phyloP scores from a whole-genome alignment of 2,888 invertebrate genomes.

The Ennomos quercinarius region DNA sequence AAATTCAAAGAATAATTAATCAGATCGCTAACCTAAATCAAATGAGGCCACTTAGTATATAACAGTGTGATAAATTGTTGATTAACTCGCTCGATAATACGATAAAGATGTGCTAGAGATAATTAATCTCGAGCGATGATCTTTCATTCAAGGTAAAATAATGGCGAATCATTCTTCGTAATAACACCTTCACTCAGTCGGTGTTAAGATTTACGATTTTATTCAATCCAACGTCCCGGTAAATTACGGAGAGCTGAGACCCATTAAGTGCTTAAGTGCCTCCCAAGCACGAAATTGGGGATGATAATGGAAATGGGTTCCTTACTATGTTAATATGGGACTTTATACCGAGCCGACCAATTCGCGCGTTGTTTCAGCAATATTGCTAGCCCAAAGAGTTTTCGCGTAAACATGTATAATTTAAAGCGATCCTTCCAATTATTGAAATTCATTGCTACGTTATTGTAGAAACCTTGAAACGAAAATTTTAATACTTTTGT shows the following conservation, averaged over 20 bases:
- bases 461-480: not conserved
- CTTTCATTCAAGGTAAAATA: constrained; percentile 59
- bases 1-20: constrained; percentile 11
- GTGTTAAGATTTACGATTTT: constrained; percentile 83
- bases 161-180: constrained; percentile 73
- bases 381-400: constrained; percentile 57
- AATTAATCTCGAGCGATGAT: constrained; percentile 55
- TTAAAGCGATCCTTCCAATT: constrained; percentile 51
- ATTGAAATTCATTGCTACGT: constrained; percentile 42
- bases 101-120: not conserved
- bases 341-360: constrained; percentile 67
- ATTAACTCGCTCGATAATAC: constrained; percentile 23
- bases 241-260: constrained; percentile 81
- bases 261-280: constrained; percentile 85
- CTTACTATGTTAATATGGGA: constrained; percentile 81
- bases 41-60: constrained; percentile 2
- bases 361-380: constrained; percentile 70
- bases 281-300: constrained; percentile 82
- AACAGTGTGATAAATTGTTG: constrained; percentile 19
- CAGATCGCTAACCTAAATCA: constrained; percentile 8
- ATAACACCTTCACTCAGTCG: constrained; percentile 71
- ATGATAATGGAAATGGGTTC: constrained; percentile 83
- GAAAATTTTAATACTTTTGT: too few species aligned
- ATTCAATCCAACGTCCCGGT: constrained; percentile 81
- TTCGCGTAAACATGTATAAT: constrained; percentile 53